Base-by-base conservation (phyloP, 2,113 vertebrate species). In the Microtus montanus region DNA sequence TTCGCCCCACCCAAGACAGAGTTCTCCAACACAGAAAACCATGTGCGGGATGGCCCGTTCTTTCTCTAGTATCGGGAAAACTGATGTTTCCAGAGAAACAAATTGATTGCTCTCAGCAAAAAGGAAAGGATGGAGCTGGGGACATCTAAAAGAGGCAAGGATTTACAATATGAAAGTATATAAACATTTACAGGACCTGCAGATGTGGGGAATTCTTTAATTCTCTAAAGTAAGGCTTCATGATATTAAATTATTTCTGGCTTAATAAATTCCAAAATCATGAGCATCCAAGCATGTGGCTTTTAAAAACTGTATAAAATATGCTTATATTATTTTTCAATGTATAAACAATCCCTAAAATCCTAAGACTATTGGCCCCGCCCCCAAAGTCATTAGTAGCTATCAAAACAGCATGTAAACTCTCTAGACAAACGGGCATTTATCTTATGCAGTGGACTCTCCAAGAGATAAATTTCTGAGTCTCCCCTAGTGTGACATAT, bases 301-400 rank as follows among this genome's bases (percentile, higher is more conserved):
- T 54, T 38, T 68, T 89, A 91, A 66, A 28, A n/a, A 58, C 88
- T 78, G 87, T 77, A 74, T 38, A 71, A 87, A 47, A 52, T 61
- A 47, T 79, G 71, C n/a, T 93, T 89, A 41, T 80, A 52, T 70
- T 70, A 64, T 90, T 96, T 94, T 79, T 83, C 82, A 95, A 63
- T 52, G 5, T 86, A 80, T 94, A 93, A 92, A 90, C 38, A 75
- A 61, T 87, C 41, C 80, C 61, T 92, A 88, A 92, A 85, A 64
- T 93, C 61, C 19, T 19, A 63, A 97, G 70, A 82, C 54, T 41
- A 74, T 47, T 68, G 68, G 28, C 1, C 5, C 54, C 20, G 49
- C n/a, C 35, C 70, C 71, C n/a, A 52, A 93, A 91, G 52, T 91
- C 68, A 89, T 93, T 87, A 84, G 49, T 77, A 64, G 75, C 82